A percentile compares a stretch with the other conserved stretches of the same genome.
Evolutionary conservation across 1,140 invertebrate genomes (phyloP).

Genomic region (Formica selysi): DNA sequence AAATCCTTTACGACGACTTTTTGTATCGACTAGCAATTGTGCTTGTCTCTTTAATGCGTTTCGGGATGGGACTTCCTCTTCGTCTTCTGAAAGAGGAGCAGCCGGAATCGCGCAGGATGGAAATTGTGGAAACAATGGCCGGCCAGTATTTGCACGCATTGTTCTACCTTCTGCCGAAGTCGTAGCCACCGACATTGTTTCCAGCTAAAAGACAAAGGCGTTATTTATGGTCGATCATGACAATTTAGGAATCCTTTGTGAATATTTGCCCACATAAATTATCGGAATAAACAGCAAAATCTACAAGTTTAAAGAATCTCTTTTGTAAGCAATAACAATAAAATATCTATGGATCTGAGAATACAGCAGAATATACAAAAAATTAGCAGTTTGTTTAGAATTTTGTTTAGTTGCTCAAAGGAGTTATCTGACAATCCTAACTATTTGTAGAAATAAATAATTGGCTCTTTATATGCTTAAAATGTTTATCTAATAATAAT

Average conservation of each 20-base stretch:
- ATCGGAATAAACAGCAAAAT: neutral
- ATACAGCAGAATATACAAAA: neutral
- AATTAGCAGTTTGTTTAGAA: neutral
- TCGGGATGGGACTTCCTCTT: slow-evolving; percentile 93
- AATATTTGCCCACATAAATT: neutral
- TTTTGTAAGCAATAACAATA: neutral
- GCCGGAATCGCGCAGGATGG: slow-evolving; percentile 76
- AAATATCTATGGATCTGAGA: neutral
- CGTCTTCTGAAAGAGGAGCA: slow-evolving; percentile 90
- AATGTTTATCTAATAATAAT: neutral
- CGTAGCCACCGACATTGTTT: slow-evolving; percentile 77
- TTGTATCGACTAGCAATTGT: slow-evolving; percentile 93
- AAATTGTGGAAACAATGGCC: slow-evolving; percentile 81
- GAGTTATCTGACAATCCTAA: neutral
- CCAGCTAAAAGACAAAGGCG: slow-evolving; percentile 71
- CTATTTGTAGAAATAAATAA: neutral
- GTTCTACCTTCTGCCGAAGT: slow-evolving; percentile 72
- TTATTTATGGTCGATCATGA: slow-evolving; percentile 12
- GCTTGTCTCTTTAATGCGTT: slow-evolving; percentile 93
- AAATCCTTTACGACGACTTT: slow-evolving; percentile 92
- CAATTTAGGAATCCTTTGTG: neutral
- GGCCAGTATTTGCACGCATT: slow-evolving; percentile 28
- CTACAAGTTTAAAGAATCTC: neutral
- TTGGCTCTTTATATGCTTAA: neutral
- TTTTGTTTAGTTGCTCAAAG: no score